A percentile compares a stretch with the other conserved stretches of the same genome.
These are phyloP conservation scores for Autographa pulchrina DNA, from an alignment of 2,888 invertebrate species.

Conservation along the genomic window DNA sequence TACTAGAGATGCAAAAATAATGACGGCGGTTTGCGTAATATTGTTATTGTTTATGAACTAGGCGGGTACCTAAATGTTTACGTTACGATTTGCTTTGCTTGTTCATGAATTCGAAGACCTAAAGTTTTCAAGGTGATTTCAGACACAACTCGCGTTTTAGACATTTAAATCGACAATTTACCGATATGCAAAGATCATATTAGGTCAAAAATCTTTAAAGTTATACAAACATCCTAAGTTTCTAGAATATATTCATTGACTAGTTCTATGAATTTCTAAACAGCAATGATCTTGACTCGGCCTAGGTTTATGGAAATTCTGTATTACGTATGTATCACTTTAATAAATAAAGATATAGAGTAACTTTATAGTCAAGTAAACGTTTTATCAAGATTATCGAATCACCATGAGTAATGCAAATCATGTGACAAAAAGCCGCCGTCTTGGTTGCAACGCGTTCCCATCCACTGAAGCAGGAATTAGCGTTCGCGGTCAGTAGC, in stretches of 20 bases:
- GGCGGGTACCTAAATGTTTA: conserved; percentile 21
- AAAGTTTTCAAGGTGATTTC: conserved; percentile 2
- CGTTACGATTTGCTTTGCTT: conserved; percentile 15
- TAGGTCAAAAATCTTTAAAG: neutral
- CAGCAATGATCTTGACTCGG: neutral
- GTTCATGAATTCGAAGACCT: neutral
- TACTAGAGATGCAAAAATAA: conserved; percentile 21
- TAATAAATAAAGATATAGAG: neutral
- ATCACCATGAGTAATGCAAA: conserved; percentile 22
- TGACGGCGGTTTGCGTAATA: conserved; percentile 18
- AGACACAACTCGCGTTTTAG: neutral
- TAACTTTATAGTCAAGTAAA: neutral
- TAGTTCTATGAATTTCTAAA: conserved; percentile 4
- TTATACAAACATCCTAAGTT: no score
- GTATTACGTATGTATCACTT: neutral
- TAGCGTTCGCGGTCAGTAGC: conserved; percentile 73
- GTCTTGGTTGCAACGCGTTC: conserved; percentile 59
- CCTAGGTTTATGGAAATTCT: neutral
- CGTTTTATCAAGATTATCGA: conserved; percentile 12
- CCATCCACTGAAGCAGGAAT: conserved; percentile 80
- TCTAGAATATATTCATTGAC: neutral
- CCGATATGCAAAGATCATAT: neutral
- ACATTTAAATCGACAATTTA: neutral
- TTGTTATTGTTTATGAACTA: conserved; percentile 31
- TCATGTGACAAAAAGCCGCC: conserved; percentile 44